Conservation (phyloP, 1,140 invertebrate species). For the Cotesia vestalis region DNA sequence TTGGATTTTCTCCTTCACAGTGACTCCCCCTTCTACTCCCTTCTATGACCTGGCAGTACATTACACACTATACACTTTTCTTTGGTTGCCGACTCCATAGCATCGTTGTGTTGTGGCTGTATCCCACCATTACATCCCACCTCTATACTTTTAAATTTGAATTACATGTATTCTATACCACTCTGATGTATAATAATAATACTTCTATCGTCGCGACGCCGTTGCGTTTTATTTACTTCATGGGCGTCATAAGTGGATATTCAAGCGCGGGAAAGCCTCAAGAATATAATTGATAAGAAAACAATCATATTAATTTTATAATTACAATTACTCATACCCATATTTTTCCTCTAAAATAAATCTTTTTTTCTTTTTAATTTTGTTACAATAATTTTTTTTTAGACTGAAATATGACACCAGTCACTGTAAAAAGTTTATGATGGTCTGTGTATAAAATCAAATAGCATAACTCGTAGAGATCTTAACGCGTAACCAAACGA, state of each 20-base stretch:
- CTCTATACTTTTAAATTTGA: not conserved
- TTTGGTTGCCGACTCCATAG: not conserved
- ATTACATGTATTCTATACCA: not conserved
- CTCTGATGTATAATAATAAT: not conserved
- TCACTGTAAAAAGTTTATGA: no score
- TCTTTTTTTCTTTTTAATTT: not conserved
- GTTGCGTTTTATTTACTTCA: not conserved
- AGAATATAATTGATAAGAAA: conserved; percentile 5
- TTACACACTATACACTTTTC: not conserved
- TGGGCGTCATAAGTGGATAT: conserved; percentile 24
- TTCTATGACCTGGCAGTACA: conserved; percentile 3
- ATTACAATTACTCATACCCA: not conserved
- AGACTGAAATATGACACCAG: no score
- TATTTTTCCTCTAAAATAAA: not conserved
- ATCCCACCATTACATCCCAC: no score
- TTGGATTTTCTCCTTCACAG: conserved; percentile 22
- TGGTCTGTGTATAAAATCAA: no score
- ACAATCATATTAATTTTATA: not conserved
- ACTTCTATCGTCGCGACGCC: not conserved
- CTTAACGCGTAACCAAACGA: no score
- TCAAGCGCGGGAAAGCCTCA: not conserved
- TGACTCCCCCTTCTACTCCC: conserved; percentile 11
- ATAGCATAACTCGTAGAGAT: no score
- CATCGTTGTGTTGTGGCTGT: not conserved
- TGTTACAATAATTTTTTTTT: no score